Base-by-base conservation (phyloP, 2,888 invertebrate genomes). In the Tupiocoris notatus region DNA sequence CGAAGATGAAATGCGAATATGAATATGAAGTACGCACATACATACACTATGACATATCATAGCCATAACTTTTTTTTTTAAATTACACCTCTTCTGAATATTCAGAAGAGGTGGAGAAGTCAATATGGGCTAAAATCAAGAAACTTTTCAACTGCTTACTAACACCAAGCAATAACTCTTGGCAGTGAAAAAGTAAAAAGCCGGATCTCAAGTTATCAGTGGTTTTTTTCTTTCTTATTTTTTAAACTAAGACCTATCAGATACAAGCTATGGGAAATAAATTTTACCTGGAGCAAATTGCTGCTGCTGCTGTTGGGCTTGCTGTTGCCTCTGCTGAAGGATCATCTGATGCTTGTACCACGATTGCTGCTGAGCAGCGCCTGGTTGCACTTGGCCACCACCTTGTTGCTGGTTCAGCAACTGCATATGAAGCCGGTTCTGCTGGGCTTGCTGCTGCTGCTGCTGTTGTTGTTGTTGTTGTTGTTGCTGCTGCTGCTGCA, bases 401-500 rank as follows among this genome's bases (percentile, higher is more conserved):
- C 81, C 80, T 39, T 83, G 83, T 77, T 83, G 84, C 78, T 83
- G 84, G 75, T 83, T 83, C 77, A 83, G 82, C 81, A 85, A 82
- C 77, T 83, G 83, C 77, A 81, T 81, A 23, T 81, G 77, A 56
- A 85, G 85, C 84, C 61, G 83, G 84, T 84, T 84, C 78, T 85
- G 83, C 79, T 84, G 84, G 80, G 85, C 81, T 80, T 80, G 81
- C 63, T 80, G 78, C 25, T 79, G 80, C 54, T 82, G 83, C 77
- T 83, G 84, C 77, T 83, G 84, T 76, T 83, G 83, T 77, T 83
- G 82, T 81, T 85, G 82, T 77, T 83, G 83, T 75, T 81, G 82
- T 25, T 81, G 77, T 54, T 85, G 85, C 84, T 88, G 88, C 84
- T 88, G 86, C 83, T 86, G 88, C 80, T 87, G 86, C 81, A 84